A percentile compares a stretch with the other conserved stretches of the same genome.
phyloP scores from a whole-genome alignment of 2,888 invertebrate genomes.

The Cryptus viduatorius region DNA sequence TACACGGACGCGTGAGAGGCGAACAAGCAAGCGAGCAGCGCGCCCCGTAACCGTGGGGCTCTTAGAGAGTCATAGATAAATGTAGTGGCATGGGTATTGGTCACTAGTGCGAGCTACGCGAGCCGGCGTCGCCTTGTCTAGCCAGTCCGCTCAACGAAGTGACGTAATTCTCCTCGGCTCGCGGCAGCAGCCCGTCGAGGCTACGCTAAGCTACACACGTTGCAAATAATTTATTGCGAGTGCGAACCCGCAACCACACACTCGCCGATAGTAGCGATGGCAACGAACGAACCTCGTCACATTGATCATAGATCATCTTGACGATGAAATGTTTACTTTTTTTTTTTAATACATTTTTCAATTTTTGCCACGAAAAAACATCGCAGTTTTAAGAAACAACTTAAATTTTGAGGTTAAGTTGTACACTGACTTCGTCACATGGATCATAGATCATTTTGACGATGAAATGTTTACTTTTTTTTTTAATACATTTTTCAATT shows the following conservation, averaged over 20 bases:
- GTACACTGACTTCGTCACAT: no score
- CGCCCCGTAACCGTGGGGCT: constrained; percentile 42
- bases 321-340: no score
- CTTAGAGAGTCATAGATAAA: constrained; percentile 67
- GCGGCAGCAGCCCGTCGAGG: constrained; percentile 36
- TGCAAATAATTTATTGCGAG: constrained; percentile 67
- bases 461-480: no score
- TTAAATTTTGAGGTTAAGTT: no score
- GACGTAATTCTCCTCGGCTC: constrained; percentile 75
- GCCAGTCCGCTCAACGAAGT: constrained; percentile 73
- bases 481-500: no score
- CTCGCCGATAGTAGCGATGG: constrained; percentile 66
- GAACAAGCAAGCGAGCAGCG: constrained; percentile 17
- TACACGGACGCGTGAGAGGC: not conserved
- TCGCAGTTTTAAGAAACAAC: no score
- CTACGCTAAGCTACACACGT: constrained; percentile 59
- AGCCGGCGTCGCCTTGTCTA: constrained; percentile 82
- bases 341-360: no score
- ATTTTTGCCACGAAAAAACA: no score
- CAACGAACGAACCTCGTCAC: constrained; percentile 56
- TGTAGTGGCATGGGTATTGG: constrained; percentile 68
- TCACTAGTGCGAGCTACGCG: constrained; percentile 69
- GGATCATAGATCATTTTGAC: no score
- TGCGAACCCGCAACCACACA: constrained; percentile 51
- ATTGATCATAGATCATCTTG: constrained; percentile 30